Evolutionary conservation across 2,797 vertebrate genomes (phyloP).

Genomic region (Poeciliopsis gracilis): DNA sequence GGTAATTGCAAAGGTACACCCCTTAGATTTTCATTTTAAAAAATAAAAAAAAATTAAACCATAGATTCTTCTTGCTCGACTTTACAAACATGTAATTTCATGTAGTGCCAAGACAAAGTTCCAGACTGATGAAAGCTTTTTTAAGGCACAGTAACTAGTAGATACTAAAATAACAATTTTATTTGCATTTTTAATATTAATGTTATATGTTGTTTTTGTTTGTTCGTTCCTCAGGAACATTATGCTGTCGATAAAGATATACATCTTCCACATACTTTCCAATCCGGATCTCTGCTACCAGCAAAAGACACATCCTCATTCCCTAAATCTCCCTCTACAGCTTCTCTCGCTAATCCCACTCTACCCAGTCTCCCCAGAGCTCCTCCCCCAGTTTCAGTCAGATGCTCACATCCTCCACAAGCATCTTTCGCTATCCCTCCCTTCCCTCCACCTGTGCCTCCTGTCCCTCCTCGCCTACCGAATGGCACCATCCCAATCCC

Average conservation of each 20-base stretch:
- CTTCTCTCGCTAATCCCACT: slow-evolving; percentile 73
- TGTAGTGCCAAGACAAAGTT: not conserved
- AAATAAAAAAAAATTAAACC: not conserved
- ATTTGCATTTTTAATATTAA: not conserved
- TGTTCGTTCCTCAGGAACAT: slow-evolving; percentile 77
- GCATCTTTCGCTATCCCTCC: slow-evolving; percentile 50
- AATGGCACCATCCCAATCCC: slow-evolving; percentile 74
- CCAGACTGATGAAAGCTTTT: not conserved
- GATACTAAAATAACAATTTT: not conserved
- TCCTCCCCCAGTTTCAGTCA: slow-evolving; percentile 58
- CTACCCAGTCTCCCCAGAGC: slow-evolving; percentile 72
- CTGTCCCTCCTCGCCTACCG: slow-evolving; percentile 61
- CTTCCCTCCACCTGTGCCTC: slow-evolving; percentile 51
- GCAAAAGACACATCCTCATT: slow-evolving; percentile 77
- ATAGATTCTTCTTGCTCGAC: not conserved
- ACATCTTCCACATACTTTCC: slow-evolving; percentile 84
- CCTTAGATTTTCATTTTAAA: not conserved
- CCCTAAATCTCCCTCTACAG: slow-evolving; percentile 76
- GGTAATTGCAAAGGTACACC: slow-evolving; percentile 48
- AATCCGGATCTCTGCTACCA: slow-evolving; percentile 77
- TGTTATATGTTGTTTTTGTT: not conserved
- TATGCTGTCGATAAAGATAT: slow-evolving; percentile 85
- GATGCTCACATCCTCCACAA: slow-evolving; percentile 27
- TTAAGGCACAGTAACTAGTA: not conserved
- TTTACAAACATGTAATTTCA: not conserved